Percentiles rank a stretch among this genome's conserved stretches.
Evolutionary conservation across 2,113 vertebrate species (phyloP).

Genomic region (Hemiscyllium ocellatum): DNA sequence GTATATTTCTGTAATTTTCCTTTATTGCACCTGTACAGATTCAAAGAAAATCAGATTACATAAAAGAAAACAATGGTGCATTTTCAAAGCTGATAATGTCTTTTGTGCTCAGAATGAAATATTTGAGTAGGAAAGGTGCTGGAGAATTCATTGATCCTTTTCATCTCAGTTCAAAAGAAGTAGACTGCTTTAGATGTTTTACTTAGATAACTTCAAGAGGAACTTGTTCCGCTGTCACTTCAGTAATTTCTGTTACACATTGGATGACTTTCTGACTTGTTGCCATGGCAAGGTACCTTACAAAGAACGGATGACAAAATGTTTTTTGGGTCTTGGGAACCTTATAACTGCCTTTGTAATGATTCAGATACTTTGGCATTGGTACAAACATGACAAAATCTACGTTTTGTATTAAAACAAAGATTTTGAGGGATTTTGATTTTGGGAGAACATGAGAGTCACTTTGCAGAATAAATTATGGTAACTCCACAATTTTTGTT

Average conservation of each 20-base stretch:
- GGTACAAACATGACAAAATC: neutral
- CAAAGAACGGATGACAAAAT: neutral
- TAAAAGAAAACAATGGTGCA: neutral
- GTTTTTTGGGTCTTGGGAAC: neutral
- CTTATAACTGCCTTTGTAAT: neutral
- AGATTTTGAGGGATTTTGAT: neutral
- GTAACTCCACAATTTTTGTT: neutral
- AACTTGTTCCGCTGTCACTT: neutral
- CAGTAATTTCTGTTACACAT: neutral
- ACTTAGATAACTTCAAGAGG: neutral
- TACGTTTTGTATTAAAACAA: neutral
- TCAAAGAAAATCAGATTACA: neutral
- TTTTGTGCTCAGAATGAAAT: neutral
- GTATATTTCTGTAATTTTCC: neutral
- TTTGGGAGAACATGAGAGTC: neutral
- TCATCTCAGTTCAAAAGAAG: neutral
- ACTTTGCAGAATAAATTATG: neutral
- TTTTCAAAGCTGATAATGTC: neutral
- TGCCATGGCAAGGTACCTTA: neutral
- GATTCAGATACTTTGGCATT: neutral
- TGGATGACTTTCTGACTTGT: neutral
- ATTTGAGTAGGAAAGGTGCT: neutral
- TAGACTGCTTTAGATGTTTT: neutral
- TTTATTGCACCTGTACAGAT: neutral
- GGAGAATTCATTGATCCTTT: neutral